Base-by-base conservation (phyloP, 2,113 vertebrate genomes). In the Hippocampus mohnikei region DNA sequence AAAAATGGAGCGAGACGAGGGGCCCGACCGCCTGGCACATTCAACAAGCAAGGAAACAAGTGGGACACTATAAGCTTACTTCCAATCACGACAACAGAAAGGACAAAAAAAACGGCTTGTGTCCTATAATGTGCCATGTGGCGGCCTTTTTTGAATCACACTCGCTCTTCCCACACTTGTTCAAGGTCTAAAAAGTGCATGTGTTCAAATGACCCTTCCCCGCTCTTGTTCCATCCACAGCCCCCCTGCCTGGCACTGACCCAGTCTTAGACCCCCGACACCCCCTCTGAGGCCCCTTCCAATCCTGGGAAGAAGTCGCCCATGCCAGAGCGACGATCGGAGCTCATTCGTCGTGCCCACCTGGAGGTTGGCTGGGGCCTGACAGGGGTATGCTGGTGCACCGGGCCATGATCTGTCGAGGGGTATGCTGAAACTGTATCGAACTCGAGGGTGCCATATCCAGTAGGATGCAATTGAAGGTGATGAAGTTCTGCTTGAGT, bases 281-380 rank as follows among this genome's bases (percentile, higher is more conserved):
- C 83, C 73, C 85, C 76, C 81, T 76, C 78, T 16, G 71, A 67
- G 46, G 72, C 71, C 84, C 79, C 85, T 67, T 21, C 80, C 16
- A 85, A 77, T 79, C 79, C 81, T 87, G 85, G 71, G 89, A 93
- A 88, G 83, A 92, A 91, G 92, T 93, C 91, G 92, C 90, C 90
- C 84, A 63, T 41, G 87, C 86, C 74, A 81, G 86, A 90, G 87
- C 82, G 90, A 74, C 21, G 86, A 87, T 81, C 88, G 90, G 74
- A 81, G 78, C 92, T 95, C 94, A 95, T 95, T 95, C 95, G 91
- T 84, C 74, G 91, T 74, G 88, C 85, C 88, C 94, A 93, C 93
- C 95, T 89, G 93, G 93, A 93, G 94, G 86, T 89, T 8, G 87
- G 89, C 66, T 79, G 89, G 87, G 87, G 88, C 83, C 89, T 21